Base-by-base conservation (phyloP, 2,888 invertebrate species). In the Lutraria lutraria region DNA sequence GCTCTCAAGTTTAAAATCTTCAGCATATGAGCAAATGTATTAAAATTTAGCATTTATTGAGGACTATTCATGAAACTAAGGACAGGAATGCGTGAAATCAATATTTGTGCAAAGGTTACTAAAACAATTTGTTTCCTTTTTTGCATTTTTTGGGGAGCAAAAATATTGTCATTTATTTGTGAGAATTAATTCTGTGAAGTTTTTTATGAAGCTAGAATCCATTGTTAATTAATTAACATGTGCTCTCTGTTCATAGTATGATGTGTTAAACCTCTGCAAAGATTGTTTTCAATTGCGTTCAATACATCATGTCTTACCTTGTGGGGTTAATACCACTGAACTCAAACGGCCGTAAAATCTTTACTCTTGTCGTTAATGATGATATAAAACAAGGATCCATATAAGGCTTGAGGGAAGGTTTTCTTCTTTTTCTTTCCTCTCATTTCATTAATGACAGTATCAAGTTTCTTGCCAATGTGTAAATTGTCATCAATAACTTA, bases 381-480 rank as follows among this genome's bases (percentile, higher is more conserved):
- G 76, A 31, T 76, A 34, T 76, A 76, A 76, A 76, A 76, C 31
- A 31, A 15, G 15, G 29, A 76, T 76, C 34, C 31, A 76, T 76
- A 34, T 76, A 76, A 31, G 31, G 76, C 76, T 31, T 31, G 76
- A 13, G 76, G 76, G 34, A 34, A 76, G 4, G 15, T 76, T 76
- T 76, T 31, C 34, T 31, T 31, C 76, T 34, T 76, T 76, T 76
- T 34, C 76, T 19, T 34, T 76, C 19, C 34, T 34, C 76, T 76
- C 76, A 76, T 76, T 76, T 76, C 76, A 76, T 76, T 76, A 76
- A 76, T 76, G 76, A 76, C 76, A 31, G 31, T 31, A 15, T 76
- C 76, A 4, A 6, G 76, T 76, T 76, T 76, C 76, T 19, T 34
- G 34, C 76, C 76, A 31, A 34, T 76, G 76, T 76, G 34, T 76